Base-by-base conservation (phyloP, 2,888 invertebrate species). In the Drosophila borborema region DNA sequence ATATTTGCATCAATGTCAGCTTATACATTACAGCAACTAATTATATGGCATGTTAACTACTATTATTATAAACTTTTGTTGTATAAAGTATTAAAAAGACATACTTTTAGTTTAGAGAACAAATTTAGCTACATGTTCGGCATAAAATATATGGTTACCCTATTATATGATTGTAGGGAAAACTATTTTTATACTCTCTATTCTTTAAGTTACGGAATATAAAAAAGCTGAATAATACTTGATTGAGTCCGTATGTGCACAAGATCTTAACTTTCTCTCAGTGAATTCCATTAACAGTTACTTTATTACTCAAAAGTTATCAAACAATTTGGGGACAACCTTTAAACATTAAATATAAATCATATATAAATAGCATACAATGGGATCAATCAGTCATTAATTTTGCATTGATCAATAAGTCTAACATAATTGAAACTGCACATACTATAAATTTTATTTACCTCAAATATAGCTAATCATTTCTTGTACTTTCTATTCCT, bases 21-120 rank as follows among this genome's bases (percentile, higher is more conserved):
- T 6, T 18, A 16, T 3, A 20, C 20, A n/a, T 20, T n/a, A 16
- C 23, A 56, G 7, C 41, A 56, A 9, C n/a, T 59, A 59, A n/a
- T 48, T 48, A 38, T 28, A 59, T 46, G 40, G 49, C 20, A 20
- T 34, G 45, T 66, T 53, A 54, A 16, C 18, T 31, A 43, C 31
- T 18, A 48, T 38, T n/a, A 38, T 18, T 5, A 45, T 23, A 31
- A 56, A 43, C 18, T n/a, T 31, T 49, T 16, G 16, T 28, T 36
- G 3, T 41, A 28, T 31, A 20, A 36, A 45, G 12, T 48, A 31
- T 41, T 45, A 34, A 53, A 56, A 58, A 72, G 56, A 56, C 56
- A 56, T 61, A 41, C 31, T 38, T 59, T 56, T 56, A 69, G 56
- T 10, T 51, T 59, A 72, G 40, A 18, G 23, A 55, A 31, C 12